Percentiles rank a stretch among this genome's conserved stretches.
Conservation (phyloP, 2,888 invertebrate genomes). For the Ischnura elegans region DNA sequence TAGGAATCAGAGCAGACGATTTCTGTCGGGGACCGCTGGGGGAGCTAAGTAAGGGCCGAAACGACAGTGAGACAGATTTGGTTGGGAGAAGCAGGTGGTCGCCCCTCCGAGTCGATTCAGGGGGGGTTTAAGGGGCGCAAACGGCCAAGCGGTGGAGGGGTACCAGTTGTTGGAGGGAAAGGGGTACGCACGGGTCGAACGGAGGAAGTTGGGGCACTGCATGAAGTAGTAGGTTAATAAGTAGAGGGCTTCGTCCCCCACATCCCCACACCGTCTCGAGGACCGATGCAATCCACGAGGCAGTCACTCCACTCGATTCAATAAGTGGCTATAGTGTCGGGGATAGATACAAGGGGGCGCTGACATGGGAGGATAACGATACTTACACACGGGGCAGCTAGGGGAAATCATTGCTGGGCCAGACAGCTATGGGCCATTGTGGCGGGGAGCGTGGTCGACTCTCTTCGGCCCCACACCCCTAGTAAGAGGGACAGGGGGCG, state of each 20-base stretch:
- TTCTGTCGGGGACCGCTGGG: background rate
- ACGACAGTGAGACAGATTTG: background rate
- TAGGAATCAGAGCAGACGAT: background rate
- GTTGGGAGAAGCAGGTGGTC: constrained; percentile 36
- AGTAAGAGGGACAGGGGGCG: background rate
- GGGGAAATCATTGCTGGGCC: background rate
- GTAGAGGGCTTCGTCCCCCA: background rate
- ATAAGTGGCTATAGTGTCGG: background rate
- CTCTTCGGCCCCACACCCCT: no score
- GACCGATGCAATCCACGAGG: constrained; percentile 13
- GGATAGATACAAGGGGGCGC: background rate
- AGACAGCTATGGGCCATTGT: background rate
- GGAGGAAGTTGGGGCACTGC: constrained; percentile 4
- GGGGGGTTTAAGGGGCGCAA: background rate
- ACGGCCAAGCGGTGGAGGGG: background rate
- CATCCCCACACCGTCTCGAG: background rate
- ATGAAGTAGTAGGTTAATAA: background rate
- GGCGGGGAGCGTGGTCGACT: background rate
- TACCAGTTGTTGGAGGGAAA: background rate
- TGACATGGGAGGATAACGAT: constrained; percentile 32
- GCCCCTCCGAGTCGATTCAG: background rate
- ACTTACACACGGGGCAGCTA: background rate
- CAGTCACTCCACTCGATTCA: constrained; percentile 27
- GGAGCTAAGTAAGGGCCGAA: background rate
- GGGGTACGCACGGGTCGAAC: background rate